Evolutionary conservation across 37 sponge, comb jelly and placozoan species (phyloP).

Genomic region (Lycopodina hypogea): DNA sequence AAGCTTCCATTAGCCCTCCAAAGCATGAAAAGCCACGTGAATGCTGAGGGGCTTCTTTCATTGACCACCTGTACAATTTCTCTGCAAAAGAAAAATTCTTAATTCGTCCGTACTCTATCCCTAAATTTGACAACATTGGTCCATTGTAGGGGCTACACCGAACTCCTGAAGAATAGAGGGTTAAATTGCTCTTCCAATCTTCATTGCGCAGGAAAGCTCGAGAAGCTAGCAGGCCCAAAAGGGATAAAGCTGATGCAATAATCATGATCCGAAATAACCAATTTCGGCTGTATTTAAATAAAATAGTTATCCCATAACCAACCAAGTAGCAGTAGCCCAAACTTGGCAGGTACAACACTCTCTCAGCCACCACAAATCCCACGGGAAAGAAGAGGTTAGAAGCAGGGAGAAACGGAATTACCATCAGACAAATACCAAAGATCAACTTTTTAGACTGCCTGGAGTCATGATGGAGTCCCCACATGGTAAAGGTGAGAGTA

Average conservation of each 20-base stretch:
- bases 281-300: neutral
- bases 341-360: conserved; percentile 90
- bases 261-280: conserved; percentile 7
- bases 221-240: conserved; percentile 10
- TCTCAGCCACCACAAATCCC: conserved; percentile 92
- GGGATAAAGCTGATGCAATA: neutral
- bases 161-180: conserved; percentile 75
- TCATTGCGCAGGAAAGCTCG: conserved; percentile 60
- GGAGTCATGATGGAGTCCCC: neutral
- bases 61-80: conserved; percentile 32
- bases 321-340: conserved; percentile 48
- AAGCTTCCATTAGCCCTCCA: conserved; percentile 69
- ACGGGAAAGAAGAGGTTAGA: conserved; percentile 89
- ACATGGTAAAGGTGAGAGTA: conserved; percentile 2
- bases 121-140: conserved; percentile 80
- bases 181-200: conserved; percentile 65
- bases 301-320: neutral
- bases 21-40: conserved; percentile 61
- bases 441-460: conserved; percentile 8
- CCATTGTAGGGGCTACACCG: conserved; percentile 71
- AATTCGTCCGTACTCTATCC: conserved; percentile 54
- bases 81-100: conserved; percentile 65
- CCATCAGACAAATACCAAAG: conserved; percentile 59
- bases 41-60: conserved; percentile 44
- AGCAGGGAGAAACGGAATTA: conserved; percentile 83